Evolutionary conservation across 2,113 vertebrate genomes (phyloP), one percentile per base, ranked within the genome.

Genomic region (Mus pahari): DNA sequence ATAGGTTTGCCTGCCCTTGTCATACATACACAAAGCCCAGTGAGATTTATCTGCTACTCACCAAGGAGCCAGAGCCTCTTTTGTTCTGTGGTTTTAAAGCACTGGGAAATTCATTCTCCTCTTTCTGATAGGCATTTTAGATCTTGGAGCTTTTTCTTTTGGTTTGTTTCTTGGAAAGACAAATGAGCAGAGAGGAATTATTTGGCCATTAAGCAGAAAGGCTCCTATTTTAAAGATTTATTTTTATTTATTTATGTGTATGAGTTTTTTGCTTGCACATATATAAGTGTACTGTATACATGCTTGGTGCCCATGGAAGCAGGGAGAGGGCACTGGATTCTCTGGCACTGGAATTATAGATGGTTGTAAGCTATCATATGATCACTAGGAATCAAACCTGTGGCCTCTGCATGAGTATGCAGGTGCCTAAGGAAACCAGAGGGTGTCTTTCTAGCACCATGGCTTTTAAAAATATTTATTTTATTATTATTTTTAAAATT

Each of bases 121-220:
- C 66, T 94, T 64, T 87, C 73, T 91, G 71, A 62, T 90, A 17
- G 86, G 45, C 55, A 94, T 89, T 92, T 86, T 89, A 95, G 48
- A 92, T 79, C 39, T 89, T 55, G 55, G 68, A 78, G 19, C 42
- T 89, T 97, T 96, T 55, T 97, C 58, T 95, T 96, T 81, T 96
- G 77, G 74, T 90, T 64, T 70, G 45, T 94, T 95, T 96, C 48
- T 86, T 94, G 78, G 53, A 64, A 90, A 81, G 92, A 74, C 91
- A 33, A 87, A 45, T 93, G 83, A 94, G 68, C 84, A 92, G 78
- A 36, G 74, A 87, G 58, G 42, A 94, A 70, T 70, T 96, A 16
- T 90, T 94, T 86, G 71, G 31, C 60, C 1, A 8, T 75, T 45
- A 90, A 75, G n/a, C 45, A 84, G 53, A 97, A 89, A 89, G 36